Conservation (phyloP, 2,888 invertebrate species). For the Lathronympha strigana region DNA sequence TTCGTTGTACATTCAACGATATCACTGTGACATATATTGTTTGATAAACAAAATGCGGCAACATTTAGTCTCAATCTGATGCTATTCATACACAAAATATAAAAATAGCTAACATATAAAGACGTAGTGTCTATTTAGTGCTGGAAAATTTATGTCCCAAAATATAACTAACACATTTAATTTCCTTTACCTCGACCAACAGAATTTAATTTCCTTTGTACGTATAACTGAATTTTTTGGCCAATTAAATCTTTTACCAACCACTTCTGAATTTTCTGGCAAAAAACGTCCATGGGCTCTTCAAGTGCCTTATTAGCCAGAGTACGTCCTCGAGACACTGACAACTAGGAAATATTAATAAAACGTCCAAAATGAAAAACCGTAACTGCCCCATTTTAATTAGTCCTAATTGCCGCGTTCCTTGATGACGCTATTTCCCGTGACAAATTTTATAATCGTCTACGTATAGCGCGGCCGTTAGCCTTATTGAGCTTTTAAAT, state of each 20-base stretch:
- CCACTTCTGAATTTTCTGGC: conserved; percentile 14
- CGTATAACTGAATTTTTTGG: background rate
- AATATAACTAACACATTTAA: too few relatives aligned
- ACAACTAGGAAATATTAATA: conserved; percentile 42
- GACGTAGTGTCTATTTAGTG: too few relatives aligned
- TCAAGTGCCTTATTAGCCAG: conserved; percentile 34
- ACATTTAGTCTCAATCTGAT: too few relatives aligned
- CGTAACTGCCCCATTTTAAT: conserved; percentile 53
- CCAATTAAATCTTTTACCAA: conserved; percentile 16
- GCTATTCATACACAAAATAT: too few relatives aligned
- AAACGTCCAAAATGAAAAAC: conserved; percentile 41
- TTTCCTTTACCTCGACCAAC: too few relatives aligned
- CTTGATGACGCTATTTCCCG: conserved; percentile 49
- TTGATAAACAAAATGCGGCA: too few relatives aligned
- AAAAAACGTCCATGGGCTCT: conserved; percentile 24
- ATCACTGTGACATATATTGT: too few relatives aligned
- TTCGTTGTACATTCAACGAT: too few relatives aligned
- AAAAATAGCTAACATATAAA: too few relatives aligned
- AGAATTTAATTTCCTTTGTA: background rate
- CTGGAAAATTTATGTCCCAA: too few relatives aligned
- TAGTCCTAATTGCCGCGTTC: conserved; percentile 51
- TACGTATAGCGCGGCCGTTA: conserved; percentile 43
- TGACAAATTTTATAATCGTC: conserved; percentile 52
- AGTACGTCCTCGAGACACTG: conserved; percentile 29
- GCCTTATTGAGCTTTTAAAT: conserved; percentile 46